A percentile compares a stretch with the other conserved stretches of the same genome.
Conservation (phyloP, 2,113 vertebrate genomes). For the Misgurnus mizolepis region DNA sequence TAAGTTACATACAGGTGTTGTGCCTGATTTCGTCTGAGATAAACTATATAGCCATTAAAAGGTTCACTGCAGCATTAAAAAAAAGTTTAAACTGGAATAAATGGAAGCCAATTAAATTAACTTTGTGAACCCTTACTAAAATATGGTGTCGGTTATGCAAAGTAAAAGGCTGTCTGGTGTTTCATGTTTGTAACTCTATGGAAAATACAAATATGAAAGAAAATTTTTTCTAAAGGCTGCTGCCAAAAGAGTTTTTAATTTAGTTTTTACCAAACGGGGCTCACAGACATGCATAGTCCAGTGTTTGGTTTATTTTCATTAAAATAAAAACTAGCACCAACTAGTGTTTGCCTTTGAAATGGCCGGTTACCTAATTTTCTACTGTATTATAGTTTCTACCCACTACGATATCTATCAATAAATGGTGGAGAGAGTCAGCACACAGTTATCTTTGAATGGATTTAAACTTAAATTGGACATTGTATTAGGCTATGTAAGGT, state of each 20-base stretch:
- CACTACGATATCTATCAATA: background rate
- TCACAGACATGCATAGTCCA: background rate
- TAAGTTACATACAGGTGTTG: too few relatives aligned
- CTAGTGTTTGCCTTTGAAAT: background rate
- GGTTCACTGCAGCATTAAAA: background rate
- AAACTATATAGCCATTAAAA: background rate
- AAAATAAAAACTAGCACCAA: conserved; percentile 43
- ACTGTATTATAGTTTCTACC: too few relatives aligned
- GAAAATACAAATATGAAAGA: conserved; percentile 28
- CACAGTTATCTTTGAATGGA: background rate
- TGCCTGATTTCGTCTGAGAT: background rate
- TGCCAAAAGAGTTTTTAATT: conserved; percentile 18
- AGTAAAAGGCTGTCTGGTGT: conserved; percentile 7
- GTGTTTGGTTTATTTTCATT: background rate
- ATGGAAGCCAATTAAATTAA: background rate
- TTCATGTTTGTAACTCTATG: conserved; percentile 54
- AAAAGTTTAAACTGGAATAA: background rate
- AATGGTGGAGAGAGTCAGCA: background rate
- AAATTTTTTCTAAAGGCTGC: conserved; percentile 38
- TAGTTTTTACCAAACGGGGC: background rate
- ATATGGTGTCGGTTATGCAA: conserved; percentile 3
- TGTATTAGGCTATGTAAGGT: too few relatives aligned
- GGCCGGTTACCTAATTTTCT: too few relatives aligned
- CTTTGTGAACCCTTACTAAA: background rate
- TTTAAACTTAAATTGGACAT: too few relatives aligned